Evolutionary conservation across 2,888 invertebrate genomes (phyloP), one percentile per base, ranked within the genome.

Genomic region (Invenusta paracnida): DNA sequence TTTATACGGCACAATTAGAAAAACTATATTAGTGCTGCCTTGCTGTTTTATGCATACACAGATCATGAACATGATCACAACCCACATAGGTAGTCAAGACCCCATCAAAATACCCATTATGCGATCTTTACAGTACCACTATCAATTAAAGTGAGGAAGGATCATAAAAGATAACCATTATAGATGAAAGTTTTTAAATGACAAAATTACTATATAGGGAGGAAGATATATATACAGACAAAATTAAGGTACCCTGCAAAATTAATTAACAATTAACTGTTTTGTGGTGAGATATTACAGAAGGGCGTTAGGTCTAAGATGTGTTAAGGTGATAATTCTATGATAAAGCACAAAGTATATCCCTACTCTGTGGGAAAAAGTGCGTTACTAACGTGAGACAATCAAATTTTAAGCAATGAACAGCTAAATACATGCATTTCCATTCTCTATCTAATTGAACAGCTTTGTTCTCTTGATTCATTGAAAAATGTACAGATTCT

Each of bases 391-490:
- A n/a, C n/a, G n/a, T n/a, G n/a, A n/a, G n/a, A n/a, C n/a, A n/a
- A 48, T 48, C 17, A 48, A 48, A 48, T 48, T 17, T 5, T 23
- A 13, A 73, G 23, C 11, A 73, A 73, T 73, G 23, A 73, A 73
- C 23, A 73, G 73, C 73, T 23, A 73, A 73, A 23, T 73, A 73
- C 73, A 73, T 23, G 73, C 5, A 73, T 73, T 73, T 5, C 73
- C 27, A 23, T 23, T 73, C 73, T 73, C 73, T 23, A 73, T 73
- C 73, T 73, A n/a, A 73, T 23, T 13, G 73, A 73, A 73, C 11
- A 73, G 73, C 73, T 73, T 73, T 73, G 73, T 73, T 23, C 23
- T 73, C 73, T 73, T 25, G n/a, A n/a, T n/a, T n/a, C n/a, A n/a
- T n/a, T n/a, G 5, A 73, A 5, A 73, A 73, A 13, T 73, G 48